phyloP scores from a whole-genome alignment of 2,888 invertebrate genomes.

The Cephus rjabovi region DNA sequence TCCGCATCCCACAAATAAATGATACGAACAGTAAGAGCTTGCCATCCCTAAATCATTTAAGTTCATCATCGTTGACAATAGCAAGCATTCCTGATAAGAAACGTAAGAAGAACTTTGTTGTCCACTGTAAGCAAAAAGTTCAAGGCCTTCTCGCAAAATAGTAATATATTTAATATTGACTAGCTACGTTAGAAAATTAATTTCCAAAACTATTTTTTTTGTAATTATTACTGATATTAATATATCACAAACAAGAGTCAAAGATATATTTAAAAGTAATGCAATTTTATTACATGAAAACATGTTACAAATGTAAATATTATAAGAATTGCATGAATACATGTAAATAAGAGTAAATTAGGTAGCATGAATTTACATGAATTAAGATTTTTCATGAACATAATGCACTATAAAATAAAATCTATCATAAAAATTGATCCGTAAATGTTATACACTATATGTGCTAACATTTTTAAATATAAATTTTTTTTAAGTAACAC shows the following conservation, averaged over 20 bases:
- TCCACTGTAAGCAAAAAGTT: slow-evolving; percentile 41
- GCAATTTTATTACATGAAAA: neutral
- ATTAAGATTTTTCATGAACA: neutral
- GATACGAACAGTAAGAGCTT: slow-evolving; percentile 32
- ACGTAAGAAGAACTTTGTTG: slow-evolving; percentile 38
- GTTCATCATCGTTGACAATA: slow-evolving; percentile 19
- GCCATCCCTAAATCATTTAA: slow-evolving; percentile 37
- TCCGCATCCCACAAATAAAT: slow-evolving; percentile 7
- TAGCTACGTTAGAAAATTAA: neutral
- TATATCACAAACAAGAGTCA: neutral
- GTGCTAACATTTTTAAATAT: neutral
- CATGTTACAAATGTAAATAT: neutral
- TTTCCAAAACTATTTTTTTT: neutral
- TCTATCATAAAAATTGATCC: neutral
- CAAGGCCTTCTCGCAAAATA: slow-evolving; percentile 40
- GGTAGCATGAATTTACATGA: neutral
- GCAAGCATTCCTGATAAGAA: slow-evolving; percentile 27
- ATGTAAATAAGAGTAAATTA: neutral
- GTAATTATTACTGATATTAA: neutral
- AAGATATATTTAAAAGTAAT: neutral
- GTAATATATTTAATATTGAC: slow-evolving; percentile 16
- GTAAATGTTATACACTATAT: neutral
- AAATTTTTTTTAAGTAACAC: neutral
- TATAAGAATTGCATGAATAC: neutral
- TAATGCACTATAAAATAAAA: neutral